These are phyloP conservation scores for Epizoanthus fatuus DNA, from an alignment of 92 coral and sea anemone genomes.

Conservation along the genomic window DNA sequence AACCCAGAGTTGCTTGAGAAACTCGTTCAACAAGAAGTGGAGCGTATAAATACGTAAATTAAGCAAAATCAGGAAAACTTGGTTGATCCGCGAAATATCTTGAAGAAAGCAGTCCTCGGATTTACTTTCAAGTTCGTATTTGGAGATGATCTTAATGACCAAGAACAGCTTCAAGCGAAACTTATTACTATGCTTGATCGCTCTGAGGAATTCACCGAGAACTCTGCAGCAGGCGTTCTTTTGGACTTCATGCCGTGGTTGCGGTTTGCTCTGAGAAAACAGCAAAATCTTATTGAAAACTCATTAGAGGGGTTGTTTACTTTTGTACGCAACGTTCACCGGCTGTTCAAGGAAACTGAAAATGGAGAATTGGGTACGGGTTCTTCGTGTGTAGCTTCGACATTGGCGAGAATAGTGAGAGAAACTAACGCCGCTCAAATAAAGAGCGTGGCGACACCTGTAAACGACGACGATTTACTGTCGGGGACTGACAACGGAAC, in stretches of 20 bases:
- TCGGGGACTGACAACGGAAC: not conserved
- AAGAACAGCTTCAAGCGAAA: slow-evolving; percentile 32
- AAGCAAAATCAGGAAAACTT: slow-evolving; percentile 7
- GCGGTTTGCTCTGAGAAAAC: slow-evolving; percentile 52
- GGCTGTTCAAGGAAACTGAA: slow-evolving; percentile 17
- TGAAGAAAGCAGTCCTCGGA: slow-evolving; percentile 50
- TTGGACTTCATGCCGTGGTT: slow-evolving; percentile 76
- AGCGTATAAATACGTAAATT: slow-evolving; percentile 22
- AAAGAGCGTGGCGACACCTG: slow-evolving; percentile 4
- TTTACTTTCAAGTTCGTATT: slow-evolving; percentile 52
- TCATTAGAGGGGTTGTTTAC: slow-evolving; percentile 51
- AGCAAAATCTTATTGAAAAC: slow-evolving; percentile 28
- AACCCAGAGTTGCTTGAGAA: slow-evolving; percentile 45
- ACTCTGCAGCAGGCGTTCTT: slow-evolving; percentile 41
- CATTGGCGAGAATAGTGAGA: not conserved
- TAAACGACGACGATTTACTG: slow-evolving; percentile 10
- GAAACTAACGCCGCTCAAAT: not conserved
- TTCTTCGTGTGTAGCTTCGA: slow-evolving; percentile 44
- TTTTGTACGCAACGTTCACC: slow-evolving; percentile 63
- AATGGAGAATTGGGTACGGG: not conserved
- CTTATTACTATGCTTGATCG: slow-evolving; percentile 45
- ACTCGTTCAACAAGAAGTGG: slow-evolving; percentile 21
- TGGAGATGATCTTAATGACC: slow-evolving; percentile 54
- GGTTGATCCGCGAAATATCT: slow-evolving; percentile 53
- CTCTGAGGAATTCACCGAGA: slow-evolving; percentile 65